phyloP scores from a whole-genome alignment of 2,797 vertebrate genomes.

The Apogon talboti region DNA sequence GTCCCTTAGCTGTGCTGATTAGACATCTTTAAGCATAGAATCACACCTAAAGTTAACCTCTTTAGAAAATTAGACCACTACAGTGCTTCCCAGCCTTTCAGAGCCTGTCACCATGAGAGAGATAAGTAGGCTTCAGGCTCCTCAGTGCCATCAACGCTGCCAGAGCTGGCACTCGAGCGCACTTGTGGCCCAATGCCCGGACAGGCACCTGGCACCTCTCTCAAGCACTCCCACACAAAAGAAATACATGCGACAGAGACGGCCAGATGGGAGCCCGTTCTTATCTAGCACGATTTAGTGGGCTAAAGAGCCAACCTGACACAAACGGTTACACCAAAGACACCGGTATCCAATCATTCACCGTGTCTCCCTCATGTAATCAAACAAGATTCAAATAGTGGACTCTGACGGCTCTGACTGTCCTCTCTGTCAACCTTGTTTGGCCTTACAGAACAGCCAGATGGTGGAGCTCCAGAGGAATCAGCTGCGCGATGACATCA shows the following conservation, averaged over 20 bases:
- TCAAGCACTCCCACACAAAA: conserved; percentile 21
- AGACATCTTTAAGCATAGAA: conserved; percentile 9
- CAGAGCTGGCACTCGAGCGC: conserved; percentile 49
- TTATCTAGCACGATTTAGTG: conserved; percentile 52
- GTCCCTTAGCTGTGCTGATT: conserved; percentile 9
- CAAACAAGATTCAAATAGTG: conserved; percentile 21
- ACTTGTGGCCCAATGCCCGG: conserved; percentile 62
- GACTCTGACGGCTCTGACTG: conserved; percentile 36
- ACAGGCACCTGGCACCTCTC: conserved; percentile 64
- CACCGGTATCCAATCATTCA: conserved; percentile 40
- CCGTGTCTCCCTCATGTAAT: conserved; percentile 1
- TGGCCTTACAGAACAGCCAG: conserved; percentile 86
- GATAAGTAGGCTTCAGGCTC: conserved; percentile 54
- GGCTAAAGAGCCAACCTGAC: conserved; percentile 33
- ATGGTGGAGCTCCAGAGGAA: conserved; percentile 92
- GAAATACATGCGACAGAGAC: not conserved
- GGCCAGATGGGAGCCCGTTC: conserved; percentile 55
- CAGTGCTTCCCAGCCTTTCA: conserved; percentile 26
- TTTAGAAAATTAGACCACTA: conserved; percentile 37
- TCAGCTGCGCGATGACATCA: conserved; percentile 95
- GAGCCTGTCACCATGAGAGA: conserved; percentile 16
- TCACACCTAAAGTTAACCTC: conserved; percentile 17
- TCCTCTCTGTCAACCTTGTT: not conserved
- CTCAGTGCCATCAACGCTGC: conserved; percentile 51
- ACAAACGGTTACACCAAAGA: conserved; percentile 41